phyloP scores from a whole-genome alignment of 2,113 vertebrate genomes.

The Sisor rabdophorus region DNA sequence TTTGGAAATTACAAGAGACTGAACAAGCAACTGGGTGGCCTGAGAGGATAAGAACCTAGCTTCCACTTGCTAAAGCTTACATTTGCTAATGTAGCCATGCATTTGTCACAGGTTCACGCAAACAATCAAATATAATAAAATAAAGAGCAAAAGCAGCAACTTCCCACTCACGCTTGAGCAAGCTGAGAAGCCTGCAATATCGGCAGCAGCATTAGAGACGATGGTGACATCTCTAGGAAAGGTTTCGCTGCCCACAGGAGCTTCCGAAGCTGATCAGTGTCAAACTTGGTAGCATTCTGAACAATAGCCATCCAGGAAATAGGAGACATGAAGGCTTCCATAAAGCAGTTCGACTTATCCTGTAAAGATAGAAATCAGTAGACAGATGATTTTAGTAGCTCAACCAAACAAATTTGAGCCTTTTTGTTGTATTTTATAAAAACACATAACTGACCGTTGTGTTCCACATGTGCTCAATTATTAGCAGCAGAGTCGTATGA shows the following conservation, averaged over 20 bases:
- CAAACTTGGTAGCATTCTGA: conserved; percentile 23
- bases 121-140: too few species aligned
- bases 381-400: neutral
- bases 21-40: too few species aligned
- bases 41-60: too few species aligned
- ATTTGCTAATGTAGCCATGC: too few species aligned
- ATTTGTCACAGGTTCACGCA: too few species aligned
- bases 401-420: neutral
- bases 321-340: conserved; percentile 55
- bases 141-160: neutral
- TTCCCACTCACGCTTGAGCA: conserved; percentile 53
- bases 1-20: too few species aligned
- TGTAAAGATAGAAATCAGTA: neutral
- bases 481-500: conserved; percentile 42
- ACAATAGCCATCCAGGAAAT: conserved; percentile 54
- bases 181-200: conserved; percentile 19
- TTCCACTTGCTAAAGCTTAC: too few species aligned
- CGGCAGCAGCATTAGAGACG: conserved; percentile 42
- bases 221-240: conserved; percentile 19
- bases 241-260: conserved; percentile 55
- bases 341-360: conserved; percentile 52
- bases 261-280: conserved; percentile 43
- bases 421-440: neutral
- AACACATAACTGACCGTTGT: conserved; percentile 53
- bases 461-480: conserved; percentile 55